phyloP scores from a whole-genome alignment of 2,888 invertebrate species.

The Nymphalis c-album region DNA sequence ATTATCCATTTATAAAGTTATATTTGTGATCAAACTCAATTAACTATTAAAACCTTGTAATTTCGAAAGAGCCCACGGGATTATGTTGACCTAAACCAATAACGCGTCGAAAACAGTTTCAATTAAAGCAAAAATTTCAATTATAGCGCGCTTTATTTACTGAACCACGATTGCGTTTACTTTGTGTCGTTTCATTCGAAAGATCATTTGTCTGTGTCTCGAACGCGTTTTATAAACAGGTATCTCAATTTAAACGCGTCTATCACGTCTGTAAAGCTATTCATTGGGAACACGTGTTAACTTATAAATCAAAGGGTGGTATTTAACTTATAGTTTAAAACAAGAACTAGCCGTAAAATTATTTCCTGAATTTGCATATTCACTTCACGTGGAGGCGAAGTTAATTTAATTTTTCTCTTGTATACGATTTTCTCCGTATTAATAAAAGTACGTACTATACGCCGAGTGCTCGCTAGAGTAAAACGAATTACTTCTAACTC shows the following conservation, averaged over 20 bases:
- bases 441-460: too few relatives aligned
- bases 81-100: conserved; percentile 34
- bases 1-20: neutral
- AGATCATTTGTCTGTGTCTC: conserved; percentile 17
- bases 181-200: conserved; percentile 14
- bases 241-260: neutral
- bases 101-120: conserved; percentile 31
- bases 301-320: neutral
- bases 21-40: conserved; percentile 26
- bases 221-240: conserved; percentile 8
- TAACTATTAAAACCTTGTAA: conserved; percentile 20
- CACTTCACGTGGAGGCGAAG: neutral
- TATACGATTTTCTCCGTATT: too few relatives aligned
- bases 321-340: neutral
- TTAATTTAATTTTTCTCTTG: neutral
- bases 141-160: conserved; percentile 34
- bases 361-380: neutral
- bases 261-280: too few relatives aligned
- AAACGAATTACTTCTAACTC: too few relatives aligned
- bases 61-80: conserved; percentile 23
- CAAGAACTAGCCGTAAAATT: neutral
- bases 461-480: too few relatives aligned
- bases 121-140: conserved; percentile 41
- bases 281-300: neutral
- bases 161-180: conserved; percentile 27